These are phyloP conservation scores for Chrysogorgia sp. DNA, from an alignment of 92 coral and sea anemone species.

Conservation along the genomic window DNA sequence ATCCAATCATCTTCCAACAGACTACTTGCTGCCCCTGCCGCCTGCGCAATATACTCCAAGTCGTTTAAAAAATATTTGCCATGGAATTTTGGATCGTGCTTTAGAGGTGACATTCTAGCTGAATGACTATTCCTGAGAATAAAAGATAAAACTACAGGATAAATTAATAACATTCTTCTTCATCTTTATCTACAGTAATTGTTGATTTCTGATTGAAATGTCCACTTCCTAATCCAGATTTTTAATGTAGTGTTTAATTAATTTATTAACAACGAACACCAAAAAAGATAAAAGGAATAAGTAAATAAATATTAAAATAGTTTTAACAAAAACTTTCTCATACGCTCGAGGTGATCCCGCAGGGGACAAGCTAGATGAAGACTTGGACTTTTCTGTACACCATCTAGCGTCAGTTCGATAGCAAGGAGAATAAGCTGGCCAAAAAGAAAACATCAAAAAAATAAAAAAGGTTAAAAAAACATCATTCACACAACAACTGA, in stretches of 20 bases:
- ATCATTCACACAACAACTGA: too few species aligned
- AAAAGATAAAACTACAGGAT: neutral
- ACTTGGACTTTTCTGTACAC: slow-evolving; percentile 91
- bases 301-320: too few species aligned
- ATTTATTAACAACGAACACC: too few species aligned
- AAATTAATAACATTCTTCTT: neutral
- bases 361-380: slow-evolving; percentile 96
- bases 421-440: slow-evolving; percentile 88
- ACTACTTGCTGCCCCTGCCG: slow-evolving; percentile 13
- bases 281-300: too few species aligned
- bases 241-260: too few species aligned
- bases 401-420: slow-evolving; percentile 82
- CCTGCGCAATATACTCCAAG: slow-evolving; percentile 36
- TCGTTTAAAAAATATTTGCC: slow-evolving; percentile 41
- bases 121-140: slow-evolving; percentile 26
- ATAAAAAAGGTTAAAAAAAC: too few species aligned
- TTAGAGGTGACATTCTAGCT: slow-evolving; percentile 24
- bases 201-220: too few species aligned
- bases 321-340: slow-evolving; percentile 2
- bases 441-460: neutral
- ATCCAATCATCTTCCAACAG: slow-evolving; percentile 27
- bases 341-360: slow-evolving; percentile 98
- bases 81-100: slow-evolving; percentile 27
- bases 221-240: neutral
- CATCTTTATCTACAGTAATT: too few species aligned